Percentiles rank a stretch among this genome's conserved stretches.
phyloP scores from a whole-genome alignment of 1,140 invertebrate species.

The Tetramorium alpestre region DNA sequence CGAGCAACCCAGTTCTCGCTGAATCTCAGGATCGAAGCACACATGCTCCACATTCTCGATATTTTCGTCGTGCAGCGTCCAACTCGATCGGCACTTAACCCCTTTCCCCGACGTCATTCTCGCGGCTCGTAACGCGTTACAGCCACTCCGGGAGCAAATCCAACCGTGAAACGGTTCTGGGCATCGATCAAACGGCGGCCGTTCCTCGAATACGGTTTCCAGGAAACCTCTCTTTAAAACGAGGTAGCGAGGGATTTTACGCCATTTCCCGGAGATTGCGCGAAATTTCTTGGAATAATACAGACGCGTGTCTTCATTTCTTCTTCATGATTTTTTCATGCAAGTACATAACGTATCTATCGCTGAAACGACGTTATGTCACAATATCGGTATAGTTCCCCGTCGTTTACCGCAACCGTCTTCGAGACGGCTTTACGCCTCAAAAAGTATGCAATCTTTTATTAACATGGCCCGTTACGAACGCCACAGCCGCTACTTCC shows the following conservation, averaged over 20 bases:
- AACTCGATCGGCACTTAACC: slow-evolving; percentile 65
- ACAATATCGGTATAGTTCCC: background rate
- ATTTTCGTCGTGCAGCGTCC: slow-evolving; percentile 76
- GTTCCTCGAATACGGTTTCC: background rate
- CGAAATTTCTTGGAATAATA: background rate
- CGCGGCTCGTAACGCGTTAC: background rate
- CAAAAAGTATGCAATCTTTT: slow-evolving; percentile 13
- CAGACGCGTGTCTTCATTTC: background rate
- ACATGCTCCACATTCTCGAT: slow-evolving; percentile 75
- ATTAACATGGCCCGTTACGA: background rate
- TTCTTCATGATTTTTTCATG: background rate
- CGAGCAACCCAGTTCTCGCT: slow-evolving; percentile 75
- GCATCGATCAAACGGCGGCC: slow-evolving; percentile 75
- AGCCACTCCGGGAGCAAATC: background rate
- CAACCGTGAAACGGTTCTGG: background rate
- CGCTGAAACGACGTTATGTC: background rate
- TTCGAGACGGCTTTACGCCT: background rate
- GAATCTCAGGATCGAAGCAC: slow-evolving; percentile 69
- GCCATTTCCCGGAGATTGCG: background rate
- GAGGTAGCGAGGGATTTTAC: background rate
- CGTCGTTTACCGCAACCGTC: background rate
- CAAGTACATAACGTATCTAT: background rate
- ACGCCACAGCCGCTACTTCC: slow-evolving; percentile 4
- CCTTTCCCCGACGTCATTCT: slow-evolving; percentile 67
- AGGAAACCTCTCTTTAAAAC: background rate